phyloP scores from a whole-genome alignment of 1,140 invertebrate species.

The Sitodiplosis mosellana region DNA sequence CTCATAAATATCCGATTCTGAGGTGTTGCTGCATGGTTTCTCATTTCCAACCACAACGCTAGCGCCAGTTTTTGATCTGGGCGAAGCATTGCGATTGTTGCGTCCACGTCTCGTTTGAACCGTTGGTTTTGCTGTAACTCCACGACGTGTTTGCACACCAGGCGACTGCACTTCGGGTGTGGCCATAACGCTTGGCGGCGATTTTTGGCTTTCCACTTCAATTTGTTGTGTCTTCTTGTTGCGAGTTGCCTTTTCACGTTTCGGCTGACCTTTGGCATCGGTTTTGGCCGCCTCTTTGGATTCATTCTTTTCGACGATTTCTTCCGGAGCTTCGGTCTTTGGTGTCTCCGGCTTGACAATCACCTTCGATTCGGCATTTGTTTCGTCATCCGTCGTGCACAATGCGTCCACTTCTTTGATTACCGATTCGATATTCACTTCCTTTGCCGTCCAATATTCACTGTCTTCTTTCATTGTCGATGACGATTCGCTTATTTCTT shows the following conservation, averaged over 20 bases:
- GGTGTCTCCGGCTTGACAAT: conserved; percentile 5
- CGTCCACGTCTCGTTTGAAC: conserved; percentile 30
- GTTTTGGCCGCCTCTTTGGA: neutral
- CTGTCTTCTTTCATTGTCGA: conserved; percentile 40
- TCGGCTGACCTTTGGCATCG: neutral
- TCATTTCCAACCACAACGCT: conserved; percentile 18
- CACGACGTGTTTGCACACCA: conserved; percentile 26
- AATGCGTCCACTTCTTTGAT: conserved; percentile 55
- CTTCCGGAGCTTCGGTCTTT: conserved; percentile 10
- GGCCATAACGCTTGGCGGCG: neutral
- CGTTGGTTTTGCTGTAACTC: conserved; percentile 25
- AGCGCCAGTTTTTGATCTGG: conserved; percentile 34
- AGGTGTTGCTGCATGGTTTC: conserved; percentile 1
- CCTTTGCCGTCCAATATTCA: conserved; percentile 57
- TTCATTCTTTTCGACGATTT: neutral
- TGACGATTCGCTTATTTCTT: conserved; percentile 6
- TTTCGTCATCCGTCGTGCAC: conserved; percentile 29
- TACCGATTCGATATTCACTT: conserved; percentile 57
- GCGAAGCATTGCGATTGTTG: conserved; percentile 28
- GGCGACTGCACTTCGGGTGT: neutral
- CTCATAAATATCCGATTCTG: conserved; percentile 50
- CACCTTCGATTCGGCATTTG: conserved; percentile 22
- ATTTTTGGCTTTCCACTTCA: conserved; percentile 10
- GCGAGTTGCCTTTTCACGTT: conserved; percentile 9
- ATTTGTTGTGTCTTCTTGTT: conserved; percentile 13